Conservation (phyloP, 2,113 vertebrate genomes). For the Tapirus terrestris region DNA sequence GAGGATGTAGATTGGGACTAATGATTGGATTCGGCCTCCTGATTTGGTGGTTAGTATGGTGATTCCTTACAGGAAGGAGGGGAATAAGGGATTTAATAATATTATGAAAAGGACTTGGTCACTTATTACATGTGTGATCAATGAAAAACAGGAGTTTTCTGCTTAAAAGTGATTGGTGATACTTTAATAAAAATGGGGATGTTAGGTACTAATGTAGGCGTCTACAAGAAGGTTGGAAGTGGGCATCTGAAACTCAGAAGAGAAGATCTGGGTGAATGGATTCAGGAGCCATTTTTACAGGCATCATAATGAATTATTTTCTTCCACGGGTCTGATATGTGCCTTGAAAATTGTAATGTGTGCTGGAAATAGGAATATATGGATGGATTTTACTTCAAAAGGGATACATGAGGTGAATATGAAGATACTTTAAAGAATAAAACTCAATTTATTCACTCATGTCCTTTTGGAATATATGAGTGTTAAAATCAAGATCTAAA, state of each 20-base stretch:
- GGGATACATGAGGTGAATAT: not conserved
- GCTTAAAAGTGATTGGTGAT: not conserved
- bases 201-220: not conserved
- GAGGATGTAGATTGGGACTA: not conserved
- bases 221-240: not conserved
- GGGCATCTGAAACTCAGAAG: not conserved
- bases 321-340: slow-evolving; percentile 5
- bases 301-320: slow-evolving; percentile 27
- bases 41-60: not conserved
- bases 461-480: slow-evolving; percentile 35
- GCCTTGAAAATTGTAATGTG: slow-evolving; percentile 37
- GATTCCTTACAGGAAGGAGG: not conserved
- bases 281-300: slow-evolving; percentile 25
- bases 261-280: not conserved
- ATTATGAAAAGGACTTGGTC: not conserved
- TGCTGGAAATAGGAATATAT: slow-evolving; percentile 51
- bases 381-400: slow-evolving; percentile 41
- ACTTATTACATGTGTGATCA: not conserved
- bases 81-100: not conserved
- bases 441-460: slow-evolving; percentile 13
- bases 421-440: slow-evolving; percentile 30
- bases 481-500: slow-evolving; percentile 64
- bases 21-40: not conserved
- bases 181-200: not conserved
- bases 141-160: not conserved